Conservation (phyloP, 2,113 vertebrate genomes). For the Turdus rufiventris region DNA sequence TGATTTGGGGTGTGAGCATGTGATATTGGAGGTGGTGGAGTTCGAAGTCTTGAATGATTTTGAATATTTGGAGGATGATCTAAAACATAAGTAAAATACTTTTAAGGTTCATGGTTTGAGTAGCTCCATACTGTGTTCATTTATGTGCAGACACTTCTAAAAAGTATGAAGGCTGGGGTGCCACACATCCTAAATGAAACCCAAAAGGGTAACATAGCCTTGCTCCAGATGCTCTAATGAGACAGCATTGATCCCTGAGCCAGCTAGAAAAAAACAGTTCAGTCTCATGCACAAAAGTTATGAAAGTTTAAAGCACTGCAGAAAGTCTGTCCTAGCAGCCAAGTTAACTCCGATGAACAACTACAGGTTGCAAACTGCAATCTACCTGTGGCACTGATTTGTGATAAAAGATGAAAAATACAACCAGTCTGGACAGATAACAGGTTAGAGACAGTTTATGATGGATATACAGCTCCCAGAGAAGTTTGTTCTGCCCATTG, state of each 20-base stretch:
- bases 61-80: conserved; percentile 86
- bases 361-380: background rate
- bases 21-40: conserved; percentile 88
- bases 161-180: background rate
- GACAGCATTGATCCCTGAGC: background rate
- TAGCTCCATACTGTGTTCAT: background rate
- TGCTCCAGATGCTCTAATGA: background rate
- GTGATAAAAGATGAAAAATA: conserved; percentile 38
- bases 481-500: conserved; percentile 7
- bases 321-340: background rate
- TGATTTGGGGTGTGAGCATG: conserved; percentile 91
- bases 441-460: background rate
- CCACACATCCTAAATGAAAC: background rate
- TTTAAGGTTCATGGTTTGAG: background rate
- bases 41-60: conserved; percentile 90
- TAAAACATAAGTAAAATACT: conserved; percentile 29
- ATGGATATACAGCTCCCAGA: background rate
- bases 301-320: background rate
- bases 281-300: background rate
- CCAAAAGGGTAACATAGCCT: background rate
- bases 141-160: background rate
- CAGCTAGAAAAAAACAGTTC: background rate
- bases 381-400: conserved; percentile 9
- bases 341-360: background rate
- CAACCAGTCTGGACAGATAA: background rate